Percentiles rank a stretch among this genome's conserved stretches.
Conservation (phyloP, 2,888 invertebrate species). For the Rambutsinella grinnellia region DNA sequence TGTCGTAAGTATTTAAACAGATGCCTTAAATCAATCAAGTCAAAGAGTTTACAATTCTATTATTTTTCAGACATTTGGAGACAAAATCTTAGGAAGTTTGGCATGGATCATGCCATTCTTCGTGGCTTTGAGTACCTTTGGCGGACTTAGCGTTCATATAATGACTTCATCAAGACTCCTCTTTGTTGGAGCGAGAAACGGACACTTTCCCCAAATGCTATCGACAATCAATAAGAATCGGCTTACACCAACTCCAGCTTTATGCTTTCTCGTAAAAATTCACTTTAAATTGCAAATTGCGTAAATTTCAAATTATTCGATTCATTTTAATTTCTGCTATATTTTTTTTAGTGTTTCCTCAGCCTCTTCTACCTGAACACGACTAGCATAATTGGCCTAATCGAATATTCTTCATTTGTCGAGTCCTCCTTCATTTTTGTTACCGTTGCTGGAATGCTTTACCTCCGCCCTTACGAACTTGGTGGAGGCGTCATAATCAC, state of each 20-base stretch:
- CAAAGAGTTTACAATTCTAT: too few species aligned
- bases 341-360: conserved; percentile 78
- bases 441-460: conserved; percentile 87
- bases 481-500: conserved; percentile 84
- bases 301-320: not conserved
- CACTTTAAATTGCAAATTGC: not conserved
- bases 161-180: conserved; percentile 92
- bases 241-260: conserved; percentile 87
- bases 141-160: conserved; percentile 94
- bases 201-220: conserved; percentile 87
- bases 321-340: not conserved
- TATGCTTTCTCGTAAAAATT: conserved; percentile 77
- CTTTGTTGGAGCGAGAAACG: conserved; percentile 90
- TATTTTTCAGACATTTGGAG: conserved; percentile 82
- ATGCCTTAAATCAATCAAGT: not conserved
- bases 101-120: conserved; percentile 96
- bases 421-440: conserved; percentile 93
- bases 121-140: conserved; percentile 83
- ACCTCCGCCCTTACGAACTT: conserved; percentile 85
- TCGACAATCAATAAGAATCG: conserved; percentile 85
- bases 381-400: conserved; percentile 86
- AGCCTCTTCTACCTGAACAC: conserved; percentile 88
- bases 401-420: conserved; percentile 92
- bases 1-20: conserved; percentile 74
- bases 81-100: conserved; percentile 87